phyloP scores from a whole-genome alignment of 2,888 invertebrate genomes.

The Galerucella pusilla region DNA sequence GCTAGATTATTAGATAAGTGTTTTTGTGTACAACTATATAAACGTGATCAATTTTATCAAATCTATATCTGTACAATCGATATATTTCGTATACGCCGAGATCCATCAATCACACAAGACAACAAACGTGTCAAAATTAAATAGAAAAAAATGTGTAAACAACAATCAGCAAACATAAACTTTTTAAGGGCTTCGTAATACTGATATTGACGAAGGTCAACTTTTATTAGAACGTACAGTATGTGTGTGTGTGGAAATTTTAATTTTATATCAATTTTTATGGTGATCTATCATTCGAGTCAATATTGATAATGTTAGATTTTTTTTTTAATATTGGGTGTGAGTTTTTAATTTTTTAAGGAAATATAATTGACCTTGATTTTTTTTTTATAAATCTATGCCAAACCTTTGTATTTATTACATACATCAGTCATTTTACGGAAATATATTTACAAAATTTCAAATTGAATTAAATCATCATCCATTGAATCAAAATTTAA shows the following conservation, averaged over 20 bases:
- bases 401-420: too few species aligned
- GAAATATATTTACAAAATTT: too few species aligned
- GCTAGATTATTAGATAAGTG: not conserved
- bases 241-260: not conserved
- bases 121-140: constrained; percentile 2
- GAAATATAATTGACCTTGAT: too few species aligned
- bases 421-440: too few species aligned
- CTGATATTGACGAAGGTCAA: constrained; percentile 4
- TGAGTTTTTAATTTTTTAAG: not conserved
- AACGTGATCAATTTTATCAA: not conserved
- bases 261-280: not conserved
- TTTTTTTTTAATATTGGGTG: not conserved
- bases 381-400: too few species aligned
- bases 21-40: not conserved
- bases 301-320: not conserved
- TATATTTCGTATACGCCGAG: not conserved
- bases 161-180: constrained; percentile 7
- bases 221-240: not conserved
- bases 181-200: not conserved
- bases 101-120: not conserved
- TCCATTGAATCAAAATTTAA: too few species aligned
- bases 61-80: not conserved
- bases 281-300: not conserved
- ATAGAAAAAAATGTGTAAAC: not conserved
- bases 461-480: too few species aligned